Conservation (phyloP, 2,888 invertebrate species). For the Margaritifera margaritifera region DNA sequence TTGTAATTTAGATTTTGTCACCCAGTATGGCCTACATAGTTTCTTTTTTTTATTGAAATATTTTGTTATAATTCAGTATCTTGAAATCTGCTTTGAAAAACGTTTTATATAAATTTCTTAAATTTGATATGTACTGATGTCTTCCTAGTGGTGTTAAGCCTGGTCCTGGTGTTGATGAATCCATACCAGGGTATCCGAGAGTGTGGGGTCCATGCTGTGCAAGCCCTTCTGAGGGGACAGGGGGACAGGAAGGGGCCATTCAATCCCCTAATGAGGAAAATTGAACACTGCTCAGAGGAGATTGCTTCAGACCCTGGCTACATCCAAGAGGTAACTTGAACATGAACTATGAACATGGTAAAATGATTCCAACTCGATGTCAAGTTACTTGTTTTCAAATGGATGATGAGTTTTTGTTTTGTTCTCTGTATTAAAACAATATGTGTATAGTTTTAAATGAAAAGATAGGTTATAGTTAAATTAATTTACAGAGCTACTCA, state of each 20-base stretch:
- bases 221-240: conserved; percentile 23
- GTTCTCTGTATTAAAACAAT: too few species aligned
- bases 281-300: conserved; percentile 53
- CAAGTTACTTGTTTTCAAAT: too few species aligned
- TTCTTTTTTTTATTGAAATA: too few species aligned
- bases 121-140: conserved; percentile 1
- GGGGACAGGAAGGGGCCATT: conserved; percentile 15
- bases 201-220: conserved; percentile 77
- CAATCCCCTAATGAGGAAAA: conserved; percentile 39
- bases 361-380: background rate
- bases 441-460: too few species aligned
- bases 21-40: too few species aligned
- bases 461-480: too few species aligned
- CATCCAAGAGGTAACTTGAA: conserved; percentile 44
- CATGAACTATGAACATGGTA: background rate
- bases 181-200: conserved; percentile 77
- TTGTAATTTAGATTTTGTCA: too few species aligned
- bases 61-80: too few species aligned
- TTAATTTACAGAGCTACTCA: too few species aligned
- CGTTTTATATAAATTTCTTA: background rate
- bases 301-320: conserved; percentile 51
- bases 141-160: conserved; percentile 74
- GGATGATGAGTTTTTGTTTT: too few species aligned
- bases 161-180: conserved; percentile 78
- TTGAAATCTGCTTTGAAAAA: background rate